Conservation (phyloP, 2,113 vertebrate species). For the Rhynchomys soricoides region DNA sequence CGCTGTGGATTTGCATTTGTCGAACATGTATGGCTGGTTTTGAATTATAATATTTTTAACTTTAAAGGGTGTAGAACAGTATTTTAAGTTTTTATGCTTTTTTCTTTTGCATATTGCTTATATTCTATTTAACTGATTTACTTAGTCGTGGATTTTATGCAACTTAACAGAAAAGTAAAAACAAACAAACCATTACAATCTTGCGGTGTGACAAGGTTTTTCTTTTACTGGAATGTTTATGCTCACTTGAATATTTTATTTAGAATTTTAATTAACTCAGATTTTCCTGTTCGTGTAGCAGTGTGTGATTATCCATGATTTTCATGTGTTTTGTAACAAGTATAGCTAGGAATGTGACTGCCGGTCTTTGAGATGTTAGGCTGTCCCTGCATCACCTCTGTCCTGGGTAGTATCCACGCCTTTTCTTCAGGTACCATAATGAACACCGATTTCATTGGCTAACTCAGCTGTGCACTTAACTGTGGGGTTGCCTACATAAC, state of each 20-base stretch:
- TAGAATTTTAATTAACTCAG: conserved; percentile 35
- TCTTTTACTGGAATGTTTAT: not conserved
- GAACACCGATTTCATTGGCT: rapidly evolving
- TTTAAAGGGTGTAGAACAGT: not conserved
- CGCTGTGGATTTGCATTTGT: not conserved
- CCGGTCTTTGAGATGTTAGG: not conserved
- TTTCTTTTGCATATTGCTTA: not conserved
- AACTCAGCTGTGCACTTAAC: rapidly evolving
- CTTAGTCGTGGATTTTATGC: not conserved
- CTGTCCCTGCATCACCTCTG: not conserved
- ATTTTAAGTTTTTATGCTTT: not conserved
- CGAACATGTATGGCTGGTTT: not conserved
- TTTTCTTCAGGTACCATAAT: not conserved
- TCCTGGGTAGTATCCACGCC: not conserved
- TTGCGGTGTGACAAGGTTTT: not conserved
- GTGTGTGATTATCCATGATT: not conserved
- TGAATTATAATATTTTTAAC: conserved; percentile 7
- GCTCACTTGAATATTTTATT: conserved; percentile 22
- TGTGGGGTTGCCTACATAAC: not conserved
- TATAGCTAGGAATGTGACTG: not conserved
- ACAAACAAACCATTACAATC: not conserved
- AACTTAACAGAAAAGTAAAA: conserved; percentile 6
- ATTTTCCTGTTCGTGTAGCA: not conserved
- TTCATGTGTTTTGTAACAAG: not conserved
- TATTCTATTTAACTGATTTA: not conserved